Conservation (phyloP, 1,140 invertebrate genomes). For the Drosophila erecta region DNA sequence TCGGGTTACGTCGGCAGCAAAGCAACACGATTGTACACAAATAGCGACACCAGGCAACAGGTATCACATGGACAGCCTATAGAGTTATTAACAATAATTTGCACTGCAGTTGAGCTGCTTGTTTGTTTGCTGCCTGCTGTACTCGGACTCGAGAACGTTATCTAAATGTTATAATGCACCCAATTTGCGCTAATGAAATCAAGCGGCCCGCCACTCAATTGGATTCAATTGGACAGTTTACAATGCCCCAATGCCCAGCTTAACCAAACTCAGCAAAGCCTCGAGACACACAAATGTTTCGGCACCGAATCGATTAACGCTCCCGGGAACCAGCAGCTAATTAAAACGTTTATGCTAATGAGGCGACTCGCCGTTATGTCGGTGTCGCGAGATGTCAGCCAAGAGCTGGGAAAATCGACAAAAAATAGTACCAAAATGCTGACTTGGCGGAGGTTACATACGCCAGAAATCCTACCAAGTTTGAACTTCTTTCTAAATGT, state of each 20-base stretch:
- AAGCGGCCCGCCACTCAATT: conserved; percentile 73
- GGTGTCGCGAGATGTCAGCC: conserved; percentile 50
- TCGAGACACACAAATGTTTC: conserved; percentile 34
- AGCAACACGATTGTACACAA: conserved; percentile 23
- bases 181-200: conserved; percentile 74
- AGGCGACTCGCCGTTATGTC: conserved; percentile 59
- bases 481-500: too few relatives aligned
- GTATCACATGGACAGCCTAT: conserved; percentile 37
- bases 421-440: conserved; percentile 1
- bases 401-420: conserved; percentile 9
- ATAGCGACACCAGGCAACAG: conserved; percentile 3
- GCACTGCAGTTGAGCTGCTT: conserved; percentile 32
- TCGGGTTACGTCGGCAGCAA: conserved; percentile 47
- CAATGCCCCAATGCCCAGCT: conserved; percentile 47
- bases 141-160: conserved; percentile 38
- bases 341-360: conserved; percentile 79
- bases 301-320: conserved; percentile 62
- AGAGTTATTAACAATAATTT: conserved; percentile 69
- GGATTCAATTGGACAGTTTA: conserved; percentile 68
- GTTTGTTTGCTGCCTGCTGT: conserved; percentile 36
- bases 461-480: not conserved
- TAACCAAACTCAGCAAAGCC: conserved; percentile 25
- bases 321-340: conserved; percentile 47
- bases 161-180: conserved; percentile 55
- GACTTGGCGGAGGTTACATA: conserved; percentile 9